Conservation (phyloP, 2,113 vertebrate genomes). For the Neopipo cinnamomea region DNA sequence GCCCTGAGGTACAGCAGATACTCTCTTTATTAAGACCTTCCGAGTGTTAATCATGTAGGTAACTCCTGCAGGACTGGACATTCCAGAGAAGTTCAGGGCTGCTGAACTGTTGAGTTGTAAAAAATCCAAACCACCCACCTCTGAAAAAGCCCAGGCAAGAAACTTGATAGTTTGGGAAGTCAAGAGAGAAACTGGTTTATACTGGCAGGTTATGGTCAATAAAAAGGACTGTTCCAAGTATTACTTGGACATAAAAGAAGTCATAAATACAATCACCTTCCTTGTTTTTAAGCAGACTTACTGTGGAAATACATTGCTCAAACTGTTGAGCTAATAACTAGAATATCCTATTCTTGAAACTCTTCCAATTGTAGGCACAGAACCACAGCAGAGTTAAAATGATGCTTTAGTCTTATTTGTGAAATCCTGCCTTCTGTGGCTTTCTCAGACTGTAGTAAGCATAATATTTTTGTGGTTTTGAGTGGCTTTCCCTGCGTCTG, state of each 20-base stretch:
- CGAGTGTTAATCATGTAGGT: not conserved
- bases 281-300: not conserved
- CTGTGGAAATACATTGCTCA: not conserved
- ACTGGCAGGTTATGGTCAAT: not conserved
- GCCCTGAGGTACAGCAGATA: not conserved
- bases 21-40: not conserved
- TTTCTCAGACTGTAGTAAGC: not conserved
- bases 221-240: not conserved
- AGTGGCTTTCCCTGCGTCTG: not conserved
- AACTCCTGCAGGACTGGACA: not conserved
- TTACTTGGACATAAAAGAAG: not conserved
- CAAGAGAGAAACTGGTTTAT: not conserved
- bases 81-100: not conserved
- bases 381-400: not conserved
- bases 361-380: not conserved
- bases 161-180: not conserved
- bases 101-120: not conserved
- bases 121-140: not conserved
- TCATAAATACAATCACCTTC: not conserved
- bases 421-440: not conserved
- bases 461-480: slow-evolving; percentile 4
- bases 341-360: not conserved
- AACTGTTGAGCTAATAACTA: not conserved
- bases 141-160: not conserved
- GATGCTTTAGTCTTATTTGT: not conserved